A percentile compares a stretch with the other conserved stretches of the same genome.
Evolutionary conservation across 1,140 invertebrate species (phyloP).

Genomic region (Thalassaphorura encarpata): DNA sequence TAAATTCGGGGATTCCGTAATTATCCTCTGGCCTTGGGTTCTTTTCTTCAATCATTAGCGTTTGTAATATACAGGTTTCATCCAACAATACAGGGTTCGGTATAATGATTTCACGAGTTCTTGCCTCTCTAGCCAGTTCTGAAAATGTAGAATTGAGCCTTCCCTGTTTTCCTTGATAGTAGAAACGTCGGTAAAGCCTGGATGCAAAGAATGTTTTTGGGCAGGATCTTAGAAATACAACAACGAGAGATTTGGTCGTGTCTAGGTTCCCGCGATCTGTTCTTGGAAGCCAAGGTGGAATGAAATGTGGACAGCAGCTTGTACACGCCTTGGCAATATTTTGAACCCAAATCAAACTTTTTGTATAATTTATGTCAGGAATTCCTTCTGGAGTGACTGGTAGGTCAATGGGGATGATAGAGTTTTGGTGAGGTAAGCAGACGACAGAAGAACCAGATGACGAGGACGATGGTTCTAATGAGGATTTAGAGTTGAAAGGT

Average conservation of each 20-base stretch:
- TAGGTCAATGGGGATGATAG: no score
- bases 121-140: not conserved
- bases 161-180: slow-evolving; percentile 7
- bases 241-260: not conserved
- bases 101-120: not conserved
- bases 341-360: no score
- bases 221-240: not conserved
- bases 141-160: not conserved
- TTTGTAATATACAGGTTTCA: not conserved
- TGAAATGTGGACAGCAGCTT: no score
- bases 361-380: no score
- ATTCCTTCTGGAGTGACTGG: no score
- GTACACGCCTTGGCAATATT: no score
- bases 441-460: no score
- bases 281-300: slow-evolving; percentile 7
- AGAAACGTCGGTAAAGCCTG: not conserved
- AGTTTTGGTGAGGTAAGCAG: no score
- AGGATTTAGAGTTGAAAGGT: no score
- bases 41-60: not conserved
- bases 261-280: slow-evolving; percentile 9
- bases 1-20: not conserved
- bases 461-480: no score
- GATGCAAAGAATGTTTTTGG: not conserved
- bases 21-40: no score
- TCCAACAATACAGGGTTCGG: not conserved